Base-by-base conservation (phyloP, 2,888 invertebrate species). In the Eucera pruinosa region DNA sequence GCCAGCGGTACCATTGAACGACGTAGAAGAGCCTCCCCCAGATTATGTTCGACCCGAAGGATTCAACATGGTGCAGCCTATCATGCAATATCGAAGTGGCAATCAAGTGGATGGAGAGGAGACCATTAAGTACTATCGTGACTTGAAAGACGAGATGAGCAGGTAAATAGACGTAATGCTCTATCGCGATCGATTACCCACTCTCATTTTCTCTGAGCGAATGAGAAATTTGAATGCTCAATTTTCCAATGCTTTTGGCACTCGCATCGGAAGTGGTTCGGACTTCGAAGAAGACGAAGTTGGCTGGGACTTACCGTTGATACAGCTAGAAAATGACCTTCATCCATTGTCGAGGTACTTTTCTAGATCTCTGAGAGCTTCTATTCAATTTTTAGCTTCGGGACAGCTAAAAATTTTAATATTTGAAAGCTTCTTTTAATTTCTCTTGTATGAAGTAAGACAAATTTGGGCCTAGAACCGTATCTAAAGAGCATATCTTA, bases 41-140 rank as follows among this genome's bases (percentile, higher is more conserved):
- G 94, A 94, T 86, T 95, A 95, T 89, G 91, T 93, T 0, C 93
- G 94, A 27, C 95, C 95, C 0, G 94, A 94, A 13, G 95, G 95
- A 18, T 95, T 95, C 87, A 93, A 94, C 2, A 91, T 95, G 71
- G 94, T 95, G 27, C 94, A 94, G 0, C 93, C 94, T 27, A 93
- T 94, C 41, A 70, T 92, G 68, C 90, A 90, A 33, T 91, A 91
- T 69, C 90, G 90, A n/a, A 90, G 86, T 61, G 91, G 89, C 2
- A 88, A 85, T 57, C 90, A 90, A 61, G 87, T 87, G 11, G 91
- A 90, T 54, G 88, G 87, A 2, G 91, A 92, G n/a, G 89, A 91
- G 36, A 91, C 89, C 50, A 86, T 90, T 48, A 91, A 91, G 64
- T 92, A 90, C 77, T 92, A 92, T 64, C 87, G 88, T 15, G 89